These are phyloP conservation scores for Trachelipus rathkii DNA, from an alignment of 1,140 invertebrate genomes.

Conservation along the genomic window DNA sequence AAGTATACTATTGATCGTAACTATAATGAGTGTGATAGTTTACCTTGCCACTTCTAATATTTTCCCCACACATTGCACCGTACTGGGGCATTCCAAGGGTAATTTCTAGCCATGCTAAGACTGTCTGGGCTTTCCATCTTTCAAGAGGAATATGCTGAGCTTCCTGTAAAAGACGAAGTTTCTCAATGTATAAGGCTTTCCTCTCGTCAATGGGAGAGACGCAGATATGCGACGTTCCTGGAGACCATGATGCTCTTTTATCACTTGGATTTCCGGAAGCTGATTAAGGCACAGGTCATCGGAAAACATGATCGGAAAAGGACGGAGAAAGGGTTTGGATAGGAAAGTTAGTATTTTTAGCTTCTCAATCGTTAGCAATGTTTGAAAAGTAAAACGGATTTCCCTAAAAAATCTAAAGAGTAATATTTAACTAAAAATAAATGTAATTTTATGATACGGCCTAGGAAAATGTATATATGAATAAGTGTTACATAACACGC, in stretches of 20 bases:
- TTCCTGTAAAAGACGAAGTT: conserved; percentile 72
- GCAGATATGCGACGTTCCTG: conserved; percentile 45
- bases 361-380: too few species aligned
- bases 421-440: too few species aligned
- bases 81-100: conserved; percentile 91
- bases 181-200: conserved; percentile 69
- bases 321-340: neutral
- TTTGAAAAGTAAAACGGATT: too few species aligned
- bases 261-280: conserved; percentile 36
- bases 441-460: too few species aligned
- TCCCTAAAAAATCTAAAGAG: too few species aligned
- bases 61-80: conserved; percentile 79
- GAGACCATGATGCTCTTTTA: conserved; percentile 45
- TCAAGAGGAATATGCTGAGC: conserved; percentile 82
- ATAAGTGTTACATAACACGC: too few species aligned
- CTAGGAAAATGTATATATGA: too few species aligned
- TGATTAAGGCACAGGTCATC: neutral
- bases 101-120: conserved; percentile 88
- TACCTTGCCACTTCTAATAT: conserved; percentile 91
- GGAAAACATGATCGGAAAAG: neutral
- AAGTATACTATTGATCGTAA: neutral
- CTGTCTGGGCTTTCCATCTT: conserved; percentile 84
- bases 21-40: neutral
- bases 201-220: conserved; percentile 74
- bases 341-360: neutral